These are phyloP conservation scores for Gallinago solitaria DNA, from an alignment of 2,797 vertebrate species.

Conservation along the genomic window DNA sequence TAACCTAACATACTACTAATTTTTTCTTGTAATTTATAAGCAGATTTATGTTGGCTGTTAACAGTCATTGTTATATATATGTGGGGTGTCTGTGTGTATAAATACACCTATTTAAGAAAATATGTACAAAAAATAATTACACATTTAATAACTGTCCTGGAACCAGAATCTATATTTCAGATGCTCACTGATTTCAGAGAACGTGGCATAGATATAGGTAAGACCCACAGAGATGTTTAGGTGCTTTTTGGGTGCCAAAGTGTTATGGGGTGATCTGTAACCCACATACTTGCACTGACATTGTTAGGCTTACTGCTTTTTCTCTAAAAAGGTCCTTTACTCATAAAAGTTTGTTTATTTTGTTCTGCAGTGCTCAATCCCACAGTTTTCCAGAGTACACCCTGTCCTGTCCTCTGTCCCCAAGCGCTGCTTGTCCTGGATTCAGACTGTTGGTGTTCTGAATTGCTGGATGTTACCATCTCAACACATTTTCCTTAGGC, in stretches of 20 bases:
- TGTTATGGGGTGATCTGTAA: neutral
- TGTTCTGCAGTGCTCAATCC: neutral
- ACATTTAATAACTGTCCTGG: neutral
- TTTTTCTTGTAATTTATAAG: neutral
- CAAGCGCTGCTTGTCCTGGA: neutral
- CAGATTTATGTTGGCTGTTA: neutral
- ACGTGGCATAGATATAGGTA: neutral
- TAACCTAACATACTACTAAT: neutral
- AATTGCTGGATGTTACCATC: neutral
- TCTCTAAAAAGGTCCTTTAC: neutral
- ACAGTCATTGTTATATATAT: neutral
- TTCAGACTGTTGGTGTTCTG: neutral
- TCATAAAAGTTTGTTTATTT: neutral
- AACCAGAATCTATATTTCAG: neutral
- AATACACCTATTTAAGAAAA: neutral
- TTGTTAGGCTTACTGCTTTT: neutral
- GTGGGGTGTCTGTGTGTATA: neutral
- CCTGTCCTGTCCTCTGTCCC: neutral
- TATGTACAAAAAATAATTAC: too few species aligned
- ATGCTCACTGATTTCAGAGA: neutral
- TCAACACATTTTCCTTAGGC: neutral
- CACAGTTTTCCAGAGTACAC: neutral
- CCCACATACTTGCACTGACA: neutral
- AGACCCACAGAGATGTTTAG: neutral
- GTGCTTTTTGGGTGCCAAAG: neutral